Evolutionary conservation across 2,888 invertebrate genomes (phyloP).

Genomic region (Aquatica leii): DNA sequence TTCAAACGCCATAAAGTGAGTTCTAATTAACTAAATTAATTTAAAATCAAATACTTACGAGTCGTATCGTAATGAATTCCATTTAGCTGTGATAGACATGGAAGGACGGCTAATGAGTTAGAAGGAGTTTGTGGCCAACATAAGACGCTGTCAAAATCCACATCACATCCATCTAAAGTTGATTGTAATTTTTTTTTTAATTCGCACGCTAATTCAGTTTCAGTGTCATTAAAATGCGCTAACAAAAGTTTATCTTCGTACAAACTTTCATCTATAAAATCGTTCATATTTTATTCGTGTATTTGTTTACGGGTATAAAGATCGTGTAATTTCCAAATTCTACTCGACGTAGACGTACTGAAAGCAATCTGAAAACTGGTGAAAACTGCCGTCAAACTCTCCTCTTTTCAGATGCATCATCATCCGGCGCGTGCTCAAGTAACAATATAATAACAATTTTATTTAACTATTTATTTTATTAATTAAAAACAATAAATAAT

Average conservation of each 20-base stretch:
- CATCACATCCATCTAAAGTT: conserved; percentile 38
- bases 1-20: too few relatives aligned
- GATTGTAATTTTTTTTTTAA: conserved; percentile 37
- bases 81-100: conserved; percentile 79
- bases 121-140: conserved; percentile 83
- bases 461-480: too few relatives aligned
- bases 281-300: neutral
- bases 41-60: conserved; percentile 69
- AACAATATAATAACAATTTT: conserved; percentile 8
- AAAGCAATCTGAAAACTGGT: conserved; percentile 12
- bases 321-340: conserved; percentile 4
- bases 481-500: too few relatives aligned
- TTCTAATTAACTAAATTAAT: neutral
- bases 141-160: conserved; percentile 68
- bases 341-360: neutral
- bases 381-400: conserved; percentile 3
- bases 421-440: conserved; percentile 24
- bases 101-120: conserved; percentile 72
- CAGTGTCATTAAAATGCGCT: conserved; percentile 37
- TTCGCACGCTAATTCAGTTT: conserved; percentile 41
- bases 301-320: neutral
- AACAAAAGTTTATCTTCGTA: conserved; percentile 14
- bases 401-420: conserved; percentile 1
- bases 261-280: conserved; percentile 4
- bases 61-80: conserved; percentile 80